Percentiles rank a stretch among this genome's conserved stretches.
phyloP scores from a whole-genome alignment of 2,888 invertebrate species.

The Campaea margaritaria region DNA sequence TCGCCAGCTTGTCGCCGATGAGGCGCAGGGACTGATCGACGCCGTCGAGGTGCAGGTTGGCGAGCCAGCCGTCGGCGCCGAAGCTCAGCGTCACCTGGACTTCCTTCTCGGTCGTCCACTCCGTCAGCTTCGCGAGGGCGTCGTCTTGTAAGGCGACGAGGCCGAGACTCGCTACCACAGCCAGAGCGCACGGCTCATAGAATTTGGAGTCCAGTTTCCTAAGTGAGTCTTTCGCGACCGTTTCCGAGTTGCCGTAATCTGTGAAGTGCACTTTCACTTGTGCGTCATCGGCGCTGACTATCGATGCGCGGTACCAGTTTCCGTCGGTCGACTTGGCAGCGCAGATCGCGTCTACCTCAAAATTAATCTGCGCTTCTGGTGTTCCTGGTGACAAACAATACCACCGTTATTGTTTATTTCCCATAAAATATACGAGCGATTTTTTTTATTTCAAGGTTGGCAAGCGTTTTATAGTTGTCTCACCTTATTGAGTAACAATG shows the following conservation, averaged over 20 bases:
- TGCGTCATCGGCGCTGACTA: slow-evolving; percentile 73
- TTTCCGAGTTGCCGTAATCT: slow-evolving; percentile 90
- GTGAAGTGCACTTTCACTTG: slow-evolving; percentile 84
- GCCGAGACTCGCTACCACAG: slow-evolving; percentile 71
- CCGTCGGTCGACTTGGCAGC: slow-evolving; percentile 87
- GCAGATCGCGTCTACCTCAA: slow-evolving; percentile 83
- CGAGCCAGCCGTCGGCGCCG: slow-evolving; percentile 84
- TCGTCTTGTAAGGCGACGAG: slow-evolving; percentile 73
- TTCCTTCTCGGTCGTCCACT: slow-evolving; percentile 80
- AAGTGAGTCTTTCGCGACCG: slow-evolving; percentile 72
- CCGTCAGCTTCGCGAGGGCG: slow-evolving; percentile 62
- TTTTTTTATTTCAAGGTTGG: no score
- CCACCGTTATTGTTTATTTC: no score
- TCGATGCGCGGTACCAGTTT: slow-evolving; percentile 89
- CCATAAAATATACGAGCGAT: no score
- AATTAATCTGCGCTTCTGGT: slow-evolving; percentile 68
- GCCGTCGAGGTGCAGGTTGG: slow-evolving; percentile 79
- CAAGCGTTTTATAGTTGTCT: background rate
- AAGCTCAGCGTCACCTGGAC: slow-evolving; percentile 82
- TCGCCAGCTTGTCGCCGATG: slow-evolving; percentile 71
- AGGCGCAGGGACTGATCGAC: slow-evolving; percentile 81
- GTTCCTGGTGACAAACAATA: slow-evolving; percentile 57
- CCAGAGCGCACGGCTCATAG: slow-evolving; percentile 71
- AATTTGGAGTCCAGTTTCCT: slow-evolving; percentile 80
- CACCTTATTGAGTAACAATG: no score